Evolutionary conservation across 64 coral and sea anemone species (phyloP).

Genomic region (Dendronephthya gigantea): DNA sequence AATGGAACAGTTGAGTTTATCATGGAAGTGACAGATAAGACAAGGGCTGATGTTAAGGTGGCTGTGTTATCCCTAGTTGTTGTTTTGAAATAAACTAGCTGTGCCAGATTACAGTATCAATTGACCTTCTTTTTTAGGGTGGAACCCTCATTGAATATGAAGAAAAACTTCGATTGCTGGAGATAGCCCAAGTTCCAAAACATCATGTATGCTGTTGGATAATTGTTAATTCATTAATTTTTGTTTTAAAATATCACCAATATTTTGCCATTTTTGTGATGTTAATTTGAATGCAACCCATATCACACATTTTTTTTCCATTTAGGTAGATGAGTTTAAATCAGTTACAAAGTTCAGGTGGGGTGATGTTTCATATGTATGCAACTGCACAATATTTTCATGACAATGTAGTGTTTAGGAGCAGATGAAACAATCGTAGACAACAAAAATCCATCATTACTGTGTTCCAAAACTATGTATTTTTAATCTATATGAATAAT

Average conservation of each 20-base stretch:
- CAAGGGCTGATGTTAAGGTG: slow-evolving; percentile 98
- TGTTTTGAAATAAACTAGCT: neutral
- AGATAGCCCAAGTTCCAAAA: slow-evolving; percentile 97
- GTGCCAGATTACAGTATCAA: neutral
- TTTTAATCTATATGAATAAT: too few relatives aligned
- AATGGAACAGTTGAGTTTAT: slow-evolving; percentile 60
- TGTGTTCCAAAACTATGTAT: too few relatives aligned
- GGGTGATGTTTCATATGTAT: neutral
- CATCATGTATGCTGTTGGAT: slow-evolving; percentile 40
- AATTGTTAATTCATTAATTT: neutral
- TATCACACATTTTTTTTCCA: neutral
- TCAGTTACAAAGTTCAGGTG: slow-evolving; percentile 94
- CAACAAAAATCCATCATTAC: too few relatives aligned
- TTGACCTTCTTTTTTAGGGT: slow-evolving; percentile 39
- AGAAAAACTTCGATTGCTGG: slow-evolving; percentile 60
- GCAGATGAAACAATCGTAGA: too few relatives aligned
- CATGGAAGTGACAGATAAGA: slow-evolving; percentile 99
- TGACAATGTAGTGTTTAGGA: too few relatives aligned
- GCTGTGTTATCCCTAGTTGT: neutral
- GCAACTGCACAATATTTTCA: too few relatives aligned
- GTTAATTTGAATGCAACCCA: too few relatives aligned
- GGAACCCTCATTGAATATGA: slow-evolving; percentile 94
- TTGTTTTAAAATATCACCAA: neutral
- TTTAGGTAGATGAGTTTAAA: slow-evolving; percentile 95
- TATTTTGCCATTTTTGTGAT: too few relatives aligned